Base-by-base conservation (phyloP, 1,140 invertebrate genomes). In the Lethrus apterus region DNA sequence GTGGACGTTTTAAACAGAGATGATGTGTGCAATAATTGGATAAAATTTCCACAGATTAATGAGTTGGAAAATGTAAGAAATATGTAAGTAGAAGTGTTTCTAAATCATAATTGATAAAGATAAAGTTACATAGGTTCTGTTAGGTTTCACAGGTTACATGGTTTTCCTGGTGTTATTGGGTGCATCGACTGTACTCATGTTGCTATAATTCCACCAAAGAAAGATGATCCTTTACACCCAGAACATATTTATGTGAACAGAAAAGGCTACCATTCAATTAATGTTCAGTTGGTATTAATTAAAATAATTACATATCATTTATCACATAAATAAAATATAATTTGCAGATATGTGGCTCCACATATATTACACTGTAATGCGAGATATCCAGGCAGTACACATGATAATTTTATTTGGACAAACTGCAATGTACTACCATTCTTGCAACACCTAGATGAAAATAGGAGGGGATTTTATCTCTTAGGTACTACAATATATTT, bases 201-300 rank as follows among this genome's bases (percentile, higher is more conserved):
- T 13, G 55, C 59, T n/a, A 63, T 62, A 26, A 40, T 54, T 32
- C 49, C 59, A 4, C 58, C 57, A 10, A 8, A 24, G 11, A 24
- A 3, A 4, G 9, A 61, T 33, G 50, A 57, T 52, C 17, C 18
- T 21, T 15, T 17, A 5, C 34, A 51, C 51, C 52, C 56, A 3
- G 55, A 61, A 44, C 45, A 59, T 50, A 40, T 63, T 20, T 66
- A 58, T 51, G 50, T 66, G 0, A 65, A 64, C 44, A 45, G 59
- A 10, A 64, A 65, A 53, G 44, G 44, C 17, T 65, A 62, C 36
- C 57, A 64, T 48, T 61, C 57, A 3, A 57, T 66, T 24, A 62
- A 66, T 46, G 51, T 55, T 2, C 59, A 63, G 51, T 42, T 59
- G 33, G 57, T 58, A 46, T n/a, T n/a, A 47, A 13, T 14, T n/a